Base-by-base conservation (phyloP, 2,113 vertebrate genomes). In the Monarcha castaneiventris region DNA sequence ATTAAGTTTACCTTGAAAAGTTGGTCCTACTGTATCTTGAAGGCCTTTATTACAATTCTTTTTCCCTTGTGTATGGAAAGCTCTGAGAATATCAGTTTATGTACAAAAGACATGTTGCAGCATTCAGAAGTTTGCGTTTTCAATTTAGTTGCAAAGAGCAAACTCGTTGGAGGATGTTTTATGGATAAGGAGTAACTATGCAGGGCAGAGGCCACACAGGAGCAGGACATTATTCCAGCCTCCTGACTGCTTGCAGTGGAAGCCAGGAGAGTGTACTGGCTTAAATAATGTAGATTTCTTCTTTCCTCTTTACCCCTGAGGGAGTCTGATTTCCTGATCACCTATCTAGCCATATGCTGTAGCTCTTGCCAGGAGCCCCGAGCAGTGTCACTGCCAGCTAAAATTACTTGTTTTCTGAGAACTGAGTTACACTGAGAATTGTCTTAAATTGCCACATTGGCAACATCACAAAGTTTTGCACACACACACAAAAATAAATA, bases 261-360 rank as follows among this genome's bases (percentile, higher is more conserved):
- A 93, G 68, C n/a, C 63, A 75, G 76, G 81, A 89, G 62, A 82
- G 62, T 56, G 75, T 69, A 43, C 13, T 90, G 91, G 68, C 78
- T 95, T 95, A 74, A 94, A 74, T 96, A 93, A 94, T 81, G 83
- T 43, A 84, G 69, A 55, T 33, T 75, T 67, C 63, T 77, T 71
- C 89, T 92, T 85, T 73, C 29, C 73, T 92, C 85, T 87, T 74
- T 82, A 74, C 89, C 75, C 90, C 59, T 89, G 81, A 79, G 81
- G 88, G 77, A 84, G 58, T 95, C 97, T 48, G 62, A 90, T 97
- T 95, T 96, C 96, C 90, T 95, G 88, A 94, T 93, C 83, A 87
- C 85, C 94, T 96, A 80, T 92, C 89, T 75, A 87, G 89, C 93
- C 94, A 84, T 84, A 69, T 81, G 84, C 82, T 30, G 2, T 46